phyloP scores from a whole-genome alignment of 2,113 vertebrate genomes.

The Phycodurus eques region DNA sequence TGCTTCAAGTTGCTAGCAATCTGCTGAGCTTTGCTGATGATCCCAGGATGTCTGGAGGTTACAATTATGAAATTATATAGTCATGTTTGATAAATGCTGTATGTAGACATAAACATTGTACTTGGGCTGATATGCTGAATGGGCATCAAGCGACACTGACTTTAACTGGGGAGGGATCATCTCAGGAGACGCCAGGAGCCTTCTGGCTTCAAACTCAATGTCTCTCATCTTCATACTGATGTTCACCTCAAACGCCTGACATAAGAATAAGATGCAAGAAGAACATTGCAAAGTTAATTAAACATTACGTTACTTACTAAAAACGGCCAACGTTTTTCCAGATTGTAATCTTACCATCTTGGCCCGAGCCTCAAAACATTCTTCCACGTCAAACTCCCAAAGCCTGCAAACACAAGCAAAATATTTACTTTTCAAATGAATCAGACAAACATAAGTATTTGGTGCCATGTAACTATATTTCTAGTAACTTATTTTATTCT shows the following conservation, averaged over 20 bases:
- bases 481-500: not conserved
- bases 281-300: not conserved
- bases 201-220: constrained; percentile 12
- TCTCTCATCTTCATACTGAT: constrained; percentile 11
- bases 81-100: not conserved
- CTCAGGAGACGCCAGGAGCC: not conserved
- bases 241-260: constrained; percentile 8
- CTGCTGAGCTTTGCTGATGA: not conserved
- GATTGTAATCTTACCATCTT: not conserved
- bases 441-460: not conserved
- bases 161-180: not conserved
- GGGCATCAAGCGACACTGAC: not conserved
- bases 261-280: not conserved
- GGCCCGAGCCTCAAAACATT: not conserved
- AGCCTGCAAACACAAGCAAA: not conserved
- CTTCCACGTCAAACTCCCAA: not conserved
- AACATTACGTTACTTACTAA: not conserved
- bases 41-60: not conserved
- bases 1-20: not conserved
- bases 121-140: not conserved
- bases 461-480: not conserved
- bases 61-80: not conserved
- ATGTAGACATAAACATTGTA: not conserved
- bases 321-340: not conserved
- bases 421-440: not conserved